Evolutionary conservation across 1,140 invertebrate species (phyloP).

Genomic region (Apis florea): DNA sequence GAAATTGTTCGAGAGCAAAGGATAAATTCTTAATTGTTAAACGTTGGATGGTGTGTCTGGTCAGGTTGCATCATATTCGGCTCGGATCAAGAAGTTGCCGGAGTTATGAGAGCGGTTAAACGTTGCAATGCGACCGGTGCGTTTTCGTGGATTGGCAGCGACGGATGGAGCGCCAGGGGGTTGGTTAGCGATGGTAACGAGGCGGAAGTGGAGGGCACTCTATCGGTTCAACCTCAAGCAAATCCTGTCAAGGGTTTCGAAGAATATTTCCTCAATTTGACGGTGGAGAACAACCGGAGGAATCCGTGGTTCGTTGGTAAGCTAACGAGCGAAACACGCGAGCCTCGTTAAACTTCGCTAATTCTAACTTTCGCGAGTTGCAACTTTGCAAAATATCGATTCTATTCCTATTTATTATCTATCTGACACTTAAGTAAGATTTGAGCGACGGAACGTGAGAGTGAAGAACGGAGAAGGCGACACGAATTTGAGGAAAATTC

Average conservation of each 20-base stretch:
- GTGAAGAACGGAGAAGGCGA: too few species aligned
- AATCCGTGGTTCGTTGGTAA: constrained; percentile 97
- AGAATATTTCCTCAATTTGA: constrained; percentile 92
- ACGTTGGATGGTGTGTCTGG: too few species aligned
- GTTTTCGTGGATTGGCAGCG: constrained; percentile 97
- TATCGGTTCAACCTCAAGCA: constrained; percentile 94
- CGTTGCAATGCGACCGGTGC: constrained; percentile 92
- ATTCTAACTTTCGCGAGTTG: not conserved
- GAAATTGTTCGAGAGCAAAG: too few species aligned
- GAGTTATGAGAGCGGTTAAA: constrained; percentile 94
- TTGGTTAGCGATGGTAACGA: constrained; percentile 93
- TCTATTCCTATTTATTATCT: too few species aligned
- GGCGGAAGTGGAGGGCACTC: constrained; percentile 92
- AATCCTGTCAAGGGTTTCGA: constrained; percentile 93
- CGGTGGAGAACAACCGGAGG: constrained; percentile 91
- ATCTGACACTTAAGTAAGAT: too few species aligned
- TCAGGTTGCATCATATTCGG: constrained; percentile 97
- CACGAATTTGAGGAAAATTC: too few species aligned
- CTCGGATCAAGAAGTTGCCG: constrained; percentile 97
- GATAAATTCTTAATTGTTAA: too few species aligned
- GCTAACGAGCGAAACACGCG: constrained; percentile 66
- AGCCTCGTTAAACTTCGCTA: constrained; percentile 36
- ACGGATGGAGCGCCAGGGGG: constrained; percentile 94
- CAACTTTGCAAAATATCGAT: not conserved
- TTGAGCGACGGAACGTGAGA: not conserved